Conservation (phyloP, 2,797 vertebrate species). For the Chiloscyllium punctatum region DNA sequence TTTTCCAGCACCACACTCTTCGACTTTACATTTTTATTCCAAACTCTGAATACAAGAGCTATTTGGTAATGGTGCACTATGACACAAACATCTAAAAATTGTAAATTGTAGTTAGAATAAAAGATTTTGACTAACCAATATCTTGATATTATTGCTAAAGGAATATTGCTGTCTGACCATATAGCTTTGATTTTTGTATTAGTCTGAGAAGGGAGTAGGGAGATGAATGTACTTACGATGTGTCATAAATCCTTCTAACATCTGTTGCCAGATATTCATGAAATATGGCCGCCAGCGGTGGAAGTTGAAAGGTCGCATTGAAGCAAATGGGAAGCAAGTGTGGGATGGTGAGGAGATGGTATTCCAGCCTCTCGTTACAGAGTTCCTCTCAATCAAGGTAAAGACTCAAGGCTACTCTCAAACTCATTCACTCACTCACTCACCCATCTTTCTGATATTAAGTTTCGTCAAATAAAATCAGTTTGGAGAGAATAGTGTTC, state of each 20-base stretch:
- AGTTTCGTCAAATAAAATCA: not conserved
- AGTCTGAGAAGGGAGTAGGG: not conserved
- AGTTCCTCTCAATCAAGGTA: constrained; percentile 94
- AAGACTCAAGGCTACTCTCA: constrained; percentile 18
- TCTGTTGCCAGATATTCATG: constrained; percentile 77
- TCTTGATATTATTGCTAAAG: not conserved
- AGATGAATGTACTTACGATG: not conserved
- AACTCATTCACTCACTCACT: not conserved
- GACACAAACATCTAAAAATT: not conserved
- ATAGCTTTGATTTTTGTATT: not conserved
- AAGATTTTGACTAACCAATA: not conserved
- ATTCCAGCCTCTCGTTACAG: constrained; percentile 82
- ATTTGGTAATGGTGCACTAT: not conserved
- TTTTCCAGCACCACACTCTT: no score
- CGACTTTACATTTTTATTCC: not conserved
- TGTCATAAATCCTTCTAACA: not conserved
- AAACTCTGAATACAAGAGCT: not conserved
- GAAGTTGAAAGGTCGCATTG: constrained; percentile 86
- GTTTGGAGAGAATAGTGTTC: not conserved
- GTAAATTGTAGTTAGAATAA: not conserved
- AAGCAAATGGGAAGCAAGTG: constrained; percentile 84
- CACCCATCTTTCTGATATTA: not conserved
- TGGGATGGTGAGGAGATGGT: constrained; percentile 94
- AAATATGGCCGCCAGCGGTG: constrained; percentile 89
- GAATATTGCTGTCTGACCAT: not conserved